A percentile compares a stretch with the other conserved stretches of the same genome.
Conservation (phyloP, 2,888 invertebrate genomes). For the Drosophila longiperda region DNA sequence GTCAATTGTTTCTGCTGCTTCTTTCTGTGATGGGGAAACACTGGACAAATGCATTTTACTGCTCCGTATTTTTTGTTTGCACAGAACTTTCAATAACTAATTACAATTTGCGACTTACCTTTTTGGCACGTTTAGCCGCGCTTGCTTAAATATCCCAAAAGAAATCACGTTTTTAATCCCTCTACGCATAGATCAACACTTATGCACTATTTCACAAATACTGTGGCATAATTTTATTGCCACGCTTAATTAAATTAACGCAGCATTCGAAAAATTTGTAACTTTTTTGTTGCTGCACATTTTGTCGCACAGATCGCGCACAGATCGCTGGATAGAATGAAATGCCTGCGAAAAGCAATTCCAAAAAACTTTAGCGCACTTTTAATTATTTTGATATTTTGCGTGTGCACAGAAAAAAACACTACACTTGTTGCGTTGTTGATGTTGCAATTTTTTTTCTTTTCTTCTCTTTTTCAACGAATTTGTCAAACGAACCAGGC, state of each 20-base stretch:
- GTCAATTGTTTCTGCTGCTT: constrained; percentile 59
- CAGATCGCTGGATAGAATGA: constrained; percentile 27
- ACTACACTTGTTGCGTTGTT: constrained; percentile 57
- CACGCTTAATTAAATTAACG: constrained; percentile 66
- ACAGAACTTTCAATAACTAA: constrained; percentile 55
- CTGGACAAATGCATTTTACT: constrained; percentile 37
- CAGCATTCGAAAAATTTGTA: constrained; percentile 53
- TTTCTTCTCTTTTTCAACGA: constrained; percentile 52
- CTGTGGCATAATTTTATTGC: constrained; percentile 36
- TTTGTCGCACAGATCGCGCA: constrained; percentile 46
- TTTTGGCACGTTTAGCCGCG: constrained; percentile 49
- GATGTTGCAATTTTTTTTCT: constrained; percentile 55
- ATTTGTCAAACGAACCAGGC: constrained; percentile 51
- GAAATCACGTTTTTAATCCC: constrained; percentile 46
- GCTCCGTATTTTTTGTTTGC: constrained; percentile 12
- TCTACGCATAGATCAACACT: constrained; percentile 23
- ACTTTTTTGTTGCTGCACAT: constrained; percentile 50
- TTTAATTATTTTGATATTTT: constrained; percentile 17
- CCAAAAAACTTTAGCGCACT: constrained; percentile 22
- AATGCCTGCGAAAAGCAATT: constrained; percentile 26
- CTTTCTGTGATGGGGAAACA: constrained; percentile 26
- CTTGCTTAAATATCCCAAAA: constrained; percentile 41
- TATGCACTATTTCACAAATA: constrained; percentile 8
- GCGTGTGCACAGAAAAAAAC: constrained; percentile 30
- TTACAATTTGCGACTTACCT: constrained; percentile 34